Evolutionary conservation across 2,113 vertebrate species (phyloP).

Genomic region (Leucosticte australis): DNA sequence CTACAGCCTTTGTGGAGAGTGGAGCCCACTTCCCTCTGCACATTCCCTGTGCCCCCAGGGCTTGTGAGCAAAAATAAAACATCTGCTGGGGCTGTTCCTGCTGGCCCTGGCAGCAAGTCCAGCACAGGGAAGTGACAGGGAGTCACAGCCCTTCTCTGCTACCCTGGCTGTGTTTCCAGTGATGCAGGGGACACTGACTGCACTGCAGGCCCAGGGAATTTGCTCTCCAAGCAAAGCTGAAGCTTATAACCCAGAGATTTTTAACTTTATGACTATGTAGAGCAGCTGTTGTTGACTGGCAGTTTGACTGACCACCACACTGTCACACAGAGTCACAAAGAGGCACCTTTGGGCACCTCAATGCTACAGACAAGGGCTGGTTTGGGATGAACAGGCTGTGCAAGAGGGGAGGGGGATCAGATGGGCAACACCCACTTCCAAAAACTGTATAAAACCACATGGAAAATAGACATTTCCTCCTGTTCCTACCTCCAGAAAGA

Average conservation of each 20-base stretch:
- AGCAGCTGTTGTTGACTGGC: background rate
- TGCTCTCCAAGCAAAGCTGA: background rate
- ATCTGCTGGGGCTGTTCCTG: background rate
- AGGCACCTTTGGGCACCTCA: background rate
- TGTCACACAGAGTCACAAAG: background rate
- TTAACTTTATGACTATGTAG: background rate
- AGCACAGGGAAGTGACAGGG: background rate
- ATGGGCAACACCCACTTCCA: background rate
- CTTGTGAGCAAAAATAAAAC: background rate
- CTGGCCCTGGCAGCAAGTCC: background rate
- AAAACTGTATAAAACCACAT: background rate
- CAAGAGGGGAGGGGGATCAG: background rate
- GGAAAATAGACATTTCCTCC: background rate
- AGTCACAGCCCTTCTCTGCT: background rate
- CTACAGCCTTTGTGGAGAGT: accelerated
- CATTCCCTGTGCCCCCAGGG: background rate
- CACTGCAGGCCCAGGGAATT: background rate
- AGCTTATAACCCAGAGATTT: background rate
- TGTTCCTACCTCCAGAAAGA: background rate
- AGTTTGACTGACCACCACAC: background rate
- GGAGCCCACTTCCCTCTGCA: background rate
- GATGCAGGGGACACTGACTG: background rate
- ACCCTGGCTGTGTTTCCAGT: background rate
- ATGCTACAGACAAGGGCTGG: accelerated
- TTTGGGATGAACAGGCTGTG: background rate